Conservation (phyloP, 2,797 vertebrate genomes). For the Mycteria americana region DNA sequence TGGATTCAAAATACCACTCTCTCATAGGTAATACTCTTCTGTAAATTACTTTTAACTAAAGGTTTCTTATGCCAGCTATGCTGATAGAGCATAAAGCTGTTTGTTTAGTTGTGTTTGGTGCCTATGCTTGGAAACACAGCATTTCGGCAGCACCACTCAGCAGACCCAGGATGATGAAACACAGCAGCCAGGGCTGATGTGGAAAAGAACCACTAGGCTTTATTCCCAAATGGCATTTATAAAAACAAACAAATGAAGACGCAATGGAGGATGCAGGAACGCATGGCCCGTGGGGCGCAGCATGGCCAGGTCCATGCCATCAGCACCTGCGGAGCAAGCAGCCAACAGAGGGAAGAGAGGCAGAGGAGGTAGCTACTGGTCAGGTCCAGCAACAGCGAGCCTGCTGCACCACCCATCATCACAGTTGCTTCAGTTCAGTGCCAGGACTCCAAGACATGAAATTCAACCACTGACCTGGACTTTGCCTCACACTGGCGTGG, state of each 20-base stretch:
- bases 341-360: not conserved
- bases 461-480: not conserved
- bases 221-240: not conserved
- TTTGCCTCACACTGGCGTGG: not conserved
- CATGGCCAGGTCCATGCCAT: not conserved
- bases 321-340: accelerated
- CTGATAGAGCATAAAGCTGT: not conserved
- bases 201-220: not conserved
- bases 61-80: not conserved
- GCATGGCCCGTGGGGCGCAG: not conserved
- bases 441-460: not conserved
- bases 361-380: not conserved
- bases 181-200: not conserved
- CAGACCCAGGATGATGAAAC: not conserved
- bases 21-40: not conserved
- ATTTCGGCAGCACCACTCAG: not conserved
- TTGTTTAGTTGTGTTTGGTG: not conserved
- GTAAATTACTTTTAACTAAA: not conserved
- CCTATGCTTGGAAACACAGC: not conserved
- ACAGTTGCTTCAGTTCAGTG: not conserved
- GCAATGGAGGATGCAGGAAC: not conserved
- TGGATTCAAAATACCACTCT: not conserved
- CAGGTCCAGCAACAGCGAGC: not conserved
- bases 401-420: not conserved
- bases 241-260: not conserved